Evolutionary conservation across 1,140 invertebrate species (phyloP).

Genomic region (Monochamus saltuarius): DNA sequence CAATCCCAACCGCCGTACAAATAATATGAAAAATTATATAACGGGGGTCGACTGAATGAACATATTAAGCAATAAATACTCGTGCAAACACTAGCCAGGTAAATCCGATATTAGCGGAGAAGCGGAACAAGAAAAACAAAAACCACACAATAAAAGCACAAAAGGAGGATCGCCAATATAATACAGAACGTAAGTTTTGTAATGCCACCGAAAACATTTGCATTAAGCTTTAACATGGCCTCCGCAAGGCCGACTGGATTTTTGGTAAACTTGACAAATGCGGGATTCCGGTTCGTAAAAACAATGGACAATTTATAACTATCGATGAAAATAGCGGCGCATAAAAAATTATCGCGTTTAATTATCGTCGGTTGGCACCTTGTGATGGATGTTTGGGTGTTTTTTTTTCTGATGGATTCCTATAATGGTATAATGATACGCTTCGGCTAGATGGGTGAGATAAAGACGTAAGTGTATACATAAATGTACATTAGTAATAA

Average conservation of each 20-base stretch:
- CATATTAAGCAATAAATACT: no score
- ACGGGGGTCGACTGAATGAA: no score
- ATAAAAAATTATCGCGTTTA: not conserved
- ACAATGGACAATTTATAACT: conserved; percentile 29
- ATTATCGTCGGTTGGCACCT: no score
- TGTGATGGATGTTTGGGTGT: no score
- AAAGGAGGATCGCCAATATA: not conserved
- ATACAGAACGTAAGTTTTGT: conserved; percentile 9
- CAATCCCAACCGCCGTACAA: no score
- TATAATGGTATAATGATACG: no score
- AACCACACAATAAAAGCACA: not conserved
- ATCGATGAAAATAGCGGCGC: not conserved
- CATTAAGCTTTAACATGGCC: conserved; percentile 18
- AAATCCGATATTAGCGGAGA: not conserved
- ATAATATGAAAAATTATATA: no score
- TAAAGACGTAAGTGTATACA: no score
- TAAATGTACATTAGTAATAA: no score
- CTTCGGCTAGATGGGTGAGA: no score
- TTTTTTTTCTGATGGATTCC: no score
- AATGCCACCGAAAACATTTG: conserved; percentile 19
- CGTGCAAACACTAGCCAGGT: no score
- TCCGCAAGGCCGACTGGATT: conserved; percentile 29
- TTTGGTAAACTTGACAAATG: conserved; percentile 28
- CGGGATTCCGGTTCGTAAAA: conserved; percentile 16
- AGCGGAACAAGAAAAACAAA: not conserved